Conservation (phyloP, 2,113 vertebrate species). For the Mungos mungo region DNA sequence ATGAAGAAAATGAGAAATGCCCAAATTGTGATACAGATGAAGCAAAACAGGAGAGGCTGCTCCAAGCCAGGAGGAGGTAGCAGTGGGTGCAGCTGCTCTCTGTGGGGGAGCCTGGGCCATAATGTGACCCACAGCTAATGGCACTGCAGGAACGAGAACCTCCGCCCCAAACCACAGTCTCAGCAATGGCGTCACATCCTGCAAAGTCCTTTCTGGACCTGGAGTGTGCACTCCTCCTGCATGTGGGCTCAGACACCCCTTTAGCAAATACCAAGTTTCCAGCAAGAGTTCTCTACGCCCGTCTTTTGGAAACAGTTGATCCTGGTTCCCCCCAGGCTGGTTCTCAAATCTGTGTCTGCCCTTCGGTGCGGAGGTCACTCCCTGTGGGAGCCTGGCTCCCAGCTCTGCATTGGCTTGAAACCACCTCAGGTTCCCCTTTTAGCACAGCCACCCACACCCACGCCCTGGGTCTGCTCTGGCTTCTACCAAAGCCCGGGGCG, state of each 20-base stretch:
- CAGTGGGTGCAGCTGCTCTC: rapidly evolving
- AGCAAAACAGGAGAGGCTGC: not conserved
- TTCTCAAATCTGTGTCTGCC: not conserved
- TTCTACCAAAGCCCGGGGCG: not conserved
- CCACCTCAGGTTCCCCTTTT: not conserved
- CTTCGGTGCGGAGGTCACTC: not conserved
- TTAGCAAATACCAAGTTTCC: not conserved
- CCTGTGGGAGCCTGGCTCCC: not conserved
- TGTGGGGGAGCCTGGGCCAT: not conserved
- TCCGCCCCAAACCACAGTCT: not conserved
- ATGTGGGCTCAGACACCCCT: not conserved
- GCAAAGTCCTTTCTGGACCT: not conserved
- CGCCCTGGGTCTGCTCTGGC: not conserved
- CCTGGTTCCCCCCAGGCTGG: not conserved
- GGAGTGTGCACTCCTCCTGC: rapidly evolving
- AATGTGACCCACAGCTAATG: not conserved
- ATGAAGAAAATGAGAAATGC: not conserved
- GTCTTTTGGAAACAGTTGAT: not conserved
- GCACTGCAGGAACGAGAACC: not conserved
- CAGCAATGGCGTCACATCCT: not conserved
- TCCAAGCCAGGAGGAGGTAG: not conserved
- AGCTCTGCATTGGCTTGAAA: not conserved
- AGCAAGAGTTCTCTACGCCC: not conserved
- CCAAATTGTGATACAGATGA: not conserved
- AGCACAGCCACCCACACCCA: not conserved